phyloP scores from a whole-genome alignment of 1,140 invertebrate species.

The Conus betulinus region DNA sequence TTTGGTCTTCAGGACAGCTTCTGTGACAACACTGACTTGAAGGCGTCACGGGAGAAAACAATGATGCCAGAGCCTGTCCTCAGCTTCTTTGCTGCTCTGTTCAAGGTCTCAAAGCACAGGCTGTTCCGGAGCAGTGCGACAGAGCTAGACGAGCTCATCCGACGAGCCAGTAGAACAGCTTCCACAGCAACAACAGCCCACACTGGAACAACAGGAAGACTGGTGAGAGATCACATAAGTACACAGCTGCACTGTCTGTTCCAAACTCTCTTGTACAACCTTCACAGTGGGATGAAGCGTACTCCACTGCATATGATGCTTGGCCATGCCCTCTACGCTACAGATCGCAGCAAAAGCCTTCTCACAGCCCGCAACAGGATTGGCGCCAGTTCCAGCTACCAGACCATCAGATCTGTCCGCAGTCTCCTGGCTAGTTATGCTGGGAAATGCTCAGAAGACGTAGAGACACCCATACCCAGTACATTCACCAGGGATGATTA shows the following conservation, averaged over 20 bases:
- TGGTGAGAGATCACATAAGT: conserved; percentile 7
- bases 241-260: conserved; percentile 12
- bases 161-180: neutral
- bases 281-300: conserved; percentile 10
- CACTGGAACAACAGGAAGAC: neutral
- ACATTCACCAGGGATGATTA: conserved; percentile 12
- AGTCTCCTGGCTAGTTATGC: conserved; percentile 14
- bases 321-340: conserved; percentile 5
- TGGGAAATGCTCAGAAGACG: neutral
- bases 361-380: conserved; percentile 1
- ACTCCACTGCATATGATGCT: conserved; percentile 12
- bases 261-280: neutral
- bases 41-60: conserved; percentile 12
- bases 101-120: neutral
- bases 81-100: neutral
- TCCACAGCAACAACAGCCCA: conserved; percentile 9
- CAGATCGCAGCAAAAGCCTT: conserved; percentile 6
- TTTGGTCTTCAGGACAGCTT: conserved; percentile 15
- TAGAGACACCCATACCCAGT: neutral
- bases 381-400: neutral
- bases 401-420: neutral
- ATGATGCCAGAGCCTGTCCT: conserved; percentile 8
- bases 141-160: neutral
- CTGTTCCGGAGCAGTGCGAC: conserved; percentile 14
- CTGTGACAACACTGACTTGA: conserved; percentile 6